Evolutionary conservation across 2,888 invertebrate genomes (phyloP).

Genomic region (Drosophila differens): DNA sequence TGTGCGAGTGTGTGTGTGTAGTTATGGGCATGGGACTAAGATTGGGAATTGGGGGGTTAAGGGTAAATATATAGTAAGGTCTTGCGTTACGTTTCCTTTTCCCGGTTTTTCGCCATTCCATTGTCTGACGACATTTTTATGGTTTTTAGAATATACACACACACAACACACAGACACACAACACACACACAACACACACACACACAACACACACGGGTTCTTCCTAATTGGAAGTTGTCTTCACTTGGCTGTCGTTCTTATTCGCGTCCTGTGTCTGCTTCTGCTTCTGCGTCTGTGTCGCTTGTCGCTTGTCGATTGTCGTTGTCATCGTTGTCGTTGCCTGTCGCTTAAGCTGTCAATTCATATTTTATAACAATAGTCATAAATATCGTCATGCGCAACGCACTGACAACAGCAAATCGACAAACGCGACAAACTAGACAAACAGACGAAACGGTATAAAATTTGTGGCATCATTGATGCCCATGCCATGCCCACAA

Average conservation of each 20-base stretch:
- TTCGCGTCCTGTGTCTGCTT: constrained; percentile 18
- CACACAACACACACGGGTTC: constrained; percentile 23
- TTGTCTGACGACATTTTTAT: constrained; percentile 84
- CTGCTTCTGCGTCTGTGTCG: constrained; percentile 1
- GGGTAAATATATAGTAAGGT: constrained; percentile 16
- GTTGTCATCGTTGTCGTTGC: constrained; percentile 28
- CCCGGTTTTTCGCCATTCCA: constrained; percentile 74
- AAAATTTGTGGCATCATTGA: not conserved
- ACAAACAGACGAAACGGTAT: constrained; percentile 27
- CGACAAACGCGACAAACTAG: constrained; percentile 29
- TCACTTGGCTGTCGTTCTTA: constrained; percentile 36
- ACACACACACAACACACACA: constrained; percentile 10
- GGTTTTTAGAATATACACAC: constrained; percentile 60
- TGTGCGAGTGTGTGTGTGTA: not conserved
- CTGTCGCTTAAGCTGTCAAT: constrained; percentile 82
- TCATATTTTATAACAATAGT: constrained; percentile 84
- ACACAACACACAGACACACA: constrained; percentile 20
- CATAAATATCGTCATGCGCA: constrained; percentile 82
- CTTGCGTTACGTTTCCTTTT: constrained; percentile 60
- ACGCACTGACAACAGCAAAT: constrained; percentile 74
- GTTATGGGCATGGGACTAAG: not conserved
- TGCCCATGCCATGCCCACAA: not conserved
- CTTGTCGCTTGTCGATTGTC: constrained; percentile 28
- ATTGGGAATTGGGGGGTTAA: not conserved
- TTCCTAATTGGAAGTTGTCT: constrained; percentile 82